phyloP scores from a whole-genome alignment of 2,113 vertebrate genomes.

The Trogon surrucura region DNA sequence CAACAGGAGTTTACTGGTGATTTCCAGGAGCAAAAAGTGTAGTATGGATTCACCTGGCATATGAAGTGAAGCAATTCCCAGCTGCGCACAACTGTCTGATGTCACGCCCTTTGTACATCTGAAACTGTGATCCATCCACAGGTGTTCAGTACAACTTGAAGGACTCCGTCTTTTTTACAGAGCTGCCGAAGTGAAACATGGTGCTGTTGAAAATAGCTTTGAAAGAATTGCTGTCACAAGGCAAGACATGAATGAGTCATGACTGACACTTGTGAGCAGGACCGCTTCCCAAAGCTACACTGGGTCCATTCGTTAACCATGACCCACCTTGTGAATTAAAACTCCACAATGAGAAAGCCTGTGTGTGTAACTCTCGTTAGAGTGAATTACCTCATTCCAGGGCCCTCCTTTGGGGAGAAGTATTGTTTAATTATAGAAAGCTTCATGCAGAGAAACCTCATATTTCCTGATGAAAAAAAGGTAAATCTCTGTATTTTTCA shows the following conservation, averaged over 20 bases:
- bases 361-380: accelerated
- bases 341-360: not conserved
- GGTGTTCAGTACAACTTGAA: not conserved
- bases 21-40: not conserved
- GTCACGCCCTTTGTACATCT: not conserved
- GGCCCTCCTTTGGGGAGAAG: not conserved
- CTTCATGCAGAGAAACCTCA: not conserved
- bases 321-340: not conserved
- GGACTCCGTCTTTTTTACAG: not conserved
- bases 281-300: not conserved
- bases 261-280: not conserved
- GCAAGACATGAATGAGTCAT: not conserved
- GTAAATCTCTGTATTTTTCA: not conserved
- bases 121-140: accelerated
- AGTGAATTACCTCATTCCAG: not conserved
- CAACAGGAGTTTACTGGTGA: not conserved
- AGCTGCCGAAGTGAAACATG: not conserved
- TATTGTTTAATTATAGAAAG: not conserved
- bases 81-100: not conserved
- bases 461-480: not conserved
- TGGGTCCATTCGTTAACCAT: accelerated
- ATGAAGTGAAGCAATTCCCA: not conserved
- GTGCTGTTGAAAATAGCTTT: not conserved
- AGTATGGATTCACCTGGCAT: not conserved
- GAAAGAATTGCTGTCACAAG: not conserved